These are phyloP conservation scores for Tachysurus fulvidraco DNA, from an alignment of 2,113 vertebrate genomes.

Conservation along the genomic window DNA sequence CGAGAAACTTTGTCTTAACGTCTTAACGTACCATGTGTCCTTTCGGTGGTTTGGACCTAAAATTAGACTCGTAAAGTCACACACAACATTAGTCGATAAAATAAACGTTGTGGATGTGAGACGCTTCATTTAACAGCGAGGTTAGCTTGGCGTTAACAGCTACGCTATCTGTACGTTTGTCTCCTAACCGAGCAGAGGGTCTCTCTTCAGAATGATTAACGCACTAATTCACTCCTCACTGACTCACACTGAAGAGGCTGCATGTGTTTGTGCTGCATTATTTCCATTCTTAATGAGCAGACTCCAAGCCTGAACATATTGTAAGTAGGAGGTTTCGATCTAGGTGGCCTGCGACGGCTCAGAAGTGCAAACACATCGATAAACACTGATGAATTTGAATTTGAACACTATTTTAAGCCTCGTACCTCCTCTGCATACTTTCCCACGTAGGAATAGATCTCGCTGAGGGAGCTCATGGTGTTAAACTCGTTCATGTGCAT, in stretches of 20 bases:
- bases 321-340: background rate
- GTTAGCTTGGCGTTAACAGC: too few relatives aligned
- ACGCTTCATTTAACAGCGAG: too few relatives aligned
- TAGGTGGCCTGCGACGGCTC: background rate
- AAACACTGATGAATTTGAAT: background rate
- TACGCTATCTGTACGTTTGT: background rate
- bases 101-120: too few relatives aligned
- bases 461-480: conserved; percentile 94
- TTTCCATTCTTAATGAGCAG: background rate
- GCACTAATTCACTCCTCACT: background rate
- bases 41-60: too few relatives aligned
- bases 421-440: conserved; percentile 98
- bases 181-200: background rate
- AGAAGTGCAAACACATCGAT: background rate
- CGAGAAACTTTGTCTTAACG: too few relatives aligned
- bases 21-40: too few relatives aligned
- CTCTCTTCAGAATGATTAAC: background rate
- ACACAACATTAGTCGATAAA: too few relatives aligned
- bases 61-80: too few relatives aligned
- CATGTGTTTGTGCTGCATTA: background rate
- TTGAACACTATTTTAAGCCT: background rate
- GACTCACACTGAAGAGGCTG: background rate
- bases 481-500: conserved; percentile 99
- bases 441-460: conserved; percentile 98
- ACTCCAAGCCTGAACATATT: background rate